These are phyloP conservation scores for Meliscaeva auricollis DNA, from an alignment of 2,888 invertebrate species.

Conservation along the genomic window DNA sequence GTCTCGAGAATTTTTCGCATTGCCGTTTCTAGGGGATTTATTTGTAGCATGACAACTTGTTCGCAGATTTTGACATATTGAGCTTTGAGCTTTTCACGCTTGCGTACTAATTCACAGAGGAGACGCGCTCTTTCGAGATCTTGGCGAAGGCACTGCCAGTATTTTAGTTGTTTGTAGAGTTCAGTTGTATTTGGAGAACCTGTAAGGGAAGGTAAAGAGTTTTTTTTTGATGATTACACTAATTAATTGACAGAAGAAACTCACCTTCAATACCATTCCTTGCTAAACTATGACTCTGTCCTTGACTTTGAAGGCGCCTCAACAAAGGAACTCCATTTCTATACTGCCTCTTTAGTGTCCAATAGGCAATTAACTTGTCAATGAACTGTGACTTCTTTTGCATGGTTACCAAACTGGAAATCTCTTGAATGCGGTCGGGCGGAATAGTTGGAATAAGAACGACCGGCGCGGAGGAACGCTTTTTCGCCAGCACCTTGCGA, in stretches of 20 bases:
- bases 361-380: conserved; percentile 95
- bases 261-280: conserved; percentile 86
- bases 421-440: conserved; percentile 93
- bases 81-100: conserved; percentile 97
- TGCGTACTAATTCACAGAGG: conserved; percentile 96
- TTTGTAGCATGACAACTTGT: conserved; percentile 91
- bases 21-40: conserved; percentile 93
- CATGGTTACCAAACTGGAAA: conserved; percentile 90
- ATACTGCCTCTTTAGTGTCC: conserved; percentile 98
- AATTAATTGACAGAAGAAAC: conserved; percentile 12
- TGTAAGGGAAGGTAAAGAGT: conserved; percentile 26
- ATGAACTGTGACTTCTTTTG: conserved; percentile 94
- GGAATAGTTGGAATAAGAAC: conserved; percentile 97
- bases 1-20: conserved; percentile 91
- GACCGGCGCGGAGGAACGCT: conserved; percentile 94
- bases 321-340: conserved; percentile 98
- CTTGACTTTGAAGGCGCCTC: conserved; percentile 90
- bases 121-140: conserved; percentile 96
- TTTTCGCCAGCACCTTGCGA: conserved; percentile 93
- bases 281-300: conserved; percentile 85
- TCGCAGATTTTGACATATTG: conserved; percentile 92
- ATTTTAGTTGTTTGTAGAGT: conserved; percentile 93
- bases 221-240: not conserved
- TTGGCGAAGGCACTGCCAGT: conserved; percentile 96
- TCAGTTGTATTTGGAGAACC: conserved; percentile 88